Conservation (phyloP, 2,888 invertebrate species). For the Drosophila ezoana region DNA sequence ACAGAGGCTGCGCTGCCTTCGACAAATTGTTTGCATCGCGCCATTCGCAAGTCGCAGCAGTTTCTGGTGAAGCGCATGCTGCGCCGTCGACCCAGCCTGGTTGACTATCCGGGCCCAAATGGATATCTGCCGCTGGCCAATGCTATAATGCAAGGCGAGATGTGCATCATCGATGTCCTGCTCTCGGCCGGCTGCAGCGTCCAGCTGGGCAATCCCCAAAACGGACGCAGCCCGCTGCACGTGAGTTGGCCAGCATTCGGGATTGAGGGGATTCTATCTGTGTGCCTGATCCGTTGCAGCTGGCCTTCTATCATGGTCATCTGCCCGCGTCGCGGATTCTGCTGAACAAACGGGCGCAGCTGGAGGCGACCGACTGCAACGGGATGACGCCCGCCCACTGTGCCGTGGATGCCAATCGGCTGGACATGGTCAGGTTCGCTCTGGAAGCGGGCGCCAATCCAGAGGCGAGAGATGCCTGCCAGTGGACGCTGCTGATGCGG, state of each 20-base stretch:
- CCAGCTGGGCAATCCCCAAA: conserved; percentile 80
- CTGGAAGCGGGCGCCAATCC: conserved; percentile 82
- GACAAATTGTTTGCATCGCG: conserved; percentile 80
- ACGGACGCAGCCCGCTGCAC: conserved; percentile 82
- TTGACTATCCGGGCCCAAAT: conserved; percentile 82
- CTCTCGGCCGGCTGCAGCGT: conserved; percentile 82
- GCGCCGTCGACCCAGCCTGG: conserved; percentile 77
- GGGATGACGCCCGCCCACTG: conserved; percentile 84
- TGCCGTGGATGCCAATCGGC: conserved; percentile 83
- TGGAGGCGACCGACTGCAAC: conserved; percentile 82
- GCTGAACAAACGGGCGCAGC: conserved; percentile 83
- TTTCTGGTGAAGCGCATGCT: conserved; percentile 83
- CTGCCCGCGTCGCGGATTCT: conserved; percentile 82
- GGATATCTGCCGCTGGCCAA: conserved; percentile 83
- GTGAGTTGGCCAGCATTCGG: conserved; percentile 58
- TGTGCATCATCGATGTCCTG: conserved; percentile 82
- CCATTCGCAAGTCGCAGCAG: conserved; percentile 83
- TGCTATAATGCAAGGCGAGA: conserved; percentile 82
- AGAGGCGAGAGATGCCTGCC: conserved; percentile 81
- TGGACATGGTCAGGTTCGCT: conserved; percentile 83
- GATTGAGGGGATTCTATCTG: neutral
- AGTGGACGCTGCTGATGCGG: conserved; percentile 83
- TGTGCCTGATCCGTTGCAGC: conserved; percentile 50
- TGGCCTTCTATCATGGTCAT: conserved; percentile 83
- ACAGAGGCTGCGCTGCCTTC: conserved; percentile 81